These are phyloP conservation scores for Anguilla japonica DNA, from an alignment of 2,113 vertebrate genomes.

Conservation along the genomic window DNA sequence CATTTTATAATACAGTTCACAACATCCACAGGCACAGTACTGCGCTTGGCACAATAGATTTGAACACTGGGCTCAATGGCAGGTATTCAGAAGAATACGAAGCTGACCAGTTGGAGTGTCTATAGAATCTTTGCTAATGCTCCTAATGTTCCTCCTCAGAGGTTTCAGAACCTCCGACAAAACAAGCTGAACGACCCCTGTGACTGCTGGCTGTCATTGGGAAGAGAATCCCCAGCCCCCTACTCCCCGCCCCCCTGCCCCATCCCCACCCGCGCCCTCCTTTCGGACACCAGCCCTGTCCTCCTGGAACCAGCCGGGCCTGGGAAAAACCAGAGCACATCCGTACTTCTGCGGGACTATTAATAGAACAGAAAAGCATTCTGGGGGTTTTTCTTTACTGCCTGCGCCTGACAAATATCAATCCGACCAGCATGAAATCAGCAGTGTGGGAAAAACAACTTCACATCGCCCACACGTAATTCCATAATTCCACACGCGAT, in stretches of 20 bases:
- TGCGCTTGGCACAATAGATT: too few relatives aligned
- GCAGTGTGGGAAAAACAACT: neutral
- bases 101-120: too few relatives aligned
- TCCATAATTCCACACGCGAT: too few relatives aligned
- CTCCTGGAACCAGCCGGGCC: neutral
- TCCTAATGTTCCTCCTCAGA: neutral
- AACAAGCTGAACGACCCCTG: neutral
- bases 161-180: neutral
- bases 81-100: too few relatives aligned
- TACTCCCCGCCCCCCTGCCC: neutral
- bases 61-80: too few relatives aligned
- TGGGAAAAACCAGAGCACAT: conserved; percentile 11
- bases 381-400: neutral
- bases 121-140: neutral
- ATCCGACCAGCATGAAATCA: neutral
- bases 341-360: neutral
- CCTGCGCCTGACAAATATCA: neutral
- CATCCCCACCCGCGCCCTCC: neutral
- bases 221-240: neutral
- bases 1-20: too few relatives aligned
- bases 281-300: neutral
- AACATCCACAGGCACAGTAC: too few relatives aligned
- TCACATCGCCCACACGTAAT: neutral
- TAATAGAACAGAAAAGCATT: neutral
- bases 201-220: neutral